Conservation (phyloP, 2,888 invertebrate species). For the Drosophila basisetae region DNA sequence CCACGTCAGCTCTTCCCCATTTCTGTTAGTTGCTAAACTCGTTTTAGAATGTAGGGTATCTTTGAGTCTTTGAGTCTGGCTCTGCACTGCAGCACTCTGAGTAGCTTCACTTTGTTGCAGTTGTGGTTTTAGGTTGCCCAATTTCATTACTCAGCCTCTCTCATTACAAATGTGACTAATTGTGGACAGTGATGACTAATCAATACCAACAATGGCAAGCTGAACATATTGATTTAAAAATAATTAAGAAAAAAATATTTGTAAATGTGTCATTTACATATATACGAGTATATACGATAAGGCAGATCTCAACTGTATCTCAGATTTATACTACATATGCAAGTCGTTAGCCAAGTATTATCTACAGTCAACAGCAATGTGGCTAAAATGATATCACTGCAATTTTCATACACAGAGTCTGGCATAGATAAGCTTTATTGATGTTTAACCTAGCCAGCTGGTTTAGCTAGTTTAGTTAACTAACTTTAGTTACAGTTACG, state of each 20-base stretch:
- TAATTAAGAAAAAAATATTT: background rate
- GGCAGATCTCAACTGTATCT: background rate
- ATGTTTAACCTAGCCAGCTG: background rate
- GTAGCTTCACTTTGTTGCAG: slow-evolving; percentile 1
- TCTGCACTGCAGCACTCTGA: too few species aligned
- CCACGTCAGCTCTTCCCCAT: background rate
- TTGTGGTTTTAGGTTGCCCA: slow-evolving; percentile 41
- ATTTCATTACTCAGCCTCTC: slow-evolving; percentile 62
- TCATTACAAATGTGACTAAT: slow-evolving; percentile 28
- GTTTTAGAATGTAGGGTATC: background rate
- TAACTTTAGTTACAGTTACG: background rate
- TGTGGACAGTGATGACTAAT: slow-evolving; percentile 38
- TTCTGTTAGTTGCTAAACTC: background rate
- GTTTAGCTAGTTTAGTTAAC: background rate
- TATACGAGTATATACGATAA: background rate
- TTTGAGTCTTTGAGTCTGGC: too few species aligned
- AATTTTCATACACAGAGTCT: background rate
- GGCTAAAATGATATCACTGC: background rate
- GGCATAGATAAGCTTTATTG: background rate
- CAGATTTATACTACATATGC: background rate
- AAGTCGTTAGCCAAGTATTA: background rate
- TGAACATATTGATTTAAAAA: slow-evolving; percentile 29
- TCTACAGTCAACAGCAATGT: slow-evolving; percentile 4
- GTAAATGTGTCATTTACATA: background rate
- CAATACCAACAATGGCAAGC: slow-evolving; percentile 13